Percentiles rank a stretch among this genome's conserved stretches.
Conservation (phyloP, 1,140 invertebrate species). For the Matsumurasca onukii region DNA sequence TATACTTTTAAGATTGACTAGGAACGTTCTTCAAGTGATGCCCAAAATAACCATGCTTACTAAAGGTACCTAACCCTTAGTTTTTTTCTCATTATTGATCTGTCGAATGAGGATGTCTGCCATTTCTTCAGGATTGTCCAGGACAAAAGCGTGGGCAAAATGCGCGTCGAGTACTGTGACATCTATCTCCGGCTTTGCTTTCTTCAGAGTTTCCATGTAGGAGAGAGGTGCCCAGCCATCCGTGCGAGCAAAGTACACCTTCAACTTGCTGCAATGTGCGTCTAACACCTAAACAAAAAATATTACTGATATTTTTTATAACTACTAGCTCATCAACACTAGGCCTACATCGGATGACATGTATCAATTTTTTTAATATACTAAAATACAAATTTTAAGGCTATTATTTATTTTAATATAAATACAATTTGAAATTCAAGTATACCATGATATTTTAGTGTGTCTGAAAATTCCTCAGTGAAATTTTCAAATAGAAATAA, state of each 20-base stretch:
- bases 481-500: too few species aligned
- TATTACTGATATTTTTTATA: background rate
- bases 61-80: too few species aligned
- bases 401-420: too few species aligned
- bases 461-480: too few species aligned
- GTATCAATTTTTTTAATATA: background rate
- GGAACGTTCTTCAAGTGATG: too few species aligned
- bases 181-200: slow-evolving; percentile 60
- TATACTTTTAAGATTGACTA: too few species aligned
- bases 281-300: slow-evolving; percentile 45
- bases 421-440: too few species aligned
- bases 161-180: slow-evolving; percentile 63
- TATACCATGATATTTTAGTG: too few species aligned
- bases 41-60: too few species aligned
- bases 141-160: slow-evolving; percentile 74
- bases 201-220: slow-evolving; percentile 63
- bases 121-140: slow-evolving; percentile 61
- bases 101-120: slow-evolving; percentile 59
- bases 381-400: too few species aligned
- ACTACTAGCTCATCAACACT: background rate
- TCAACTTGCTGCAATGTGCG: slow-evolving; percentile 59
- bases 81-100: slow-evolving; percentile 48
- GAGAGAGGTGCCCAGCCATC: slow-evolving; percentile 74
- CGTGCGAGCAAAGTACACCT: slow-evolving; percentile 71
- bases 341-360: background rate